Conservation (phyloP, 2,113 vertebrate genomes). For the Lampris megalopsis region DNA sequence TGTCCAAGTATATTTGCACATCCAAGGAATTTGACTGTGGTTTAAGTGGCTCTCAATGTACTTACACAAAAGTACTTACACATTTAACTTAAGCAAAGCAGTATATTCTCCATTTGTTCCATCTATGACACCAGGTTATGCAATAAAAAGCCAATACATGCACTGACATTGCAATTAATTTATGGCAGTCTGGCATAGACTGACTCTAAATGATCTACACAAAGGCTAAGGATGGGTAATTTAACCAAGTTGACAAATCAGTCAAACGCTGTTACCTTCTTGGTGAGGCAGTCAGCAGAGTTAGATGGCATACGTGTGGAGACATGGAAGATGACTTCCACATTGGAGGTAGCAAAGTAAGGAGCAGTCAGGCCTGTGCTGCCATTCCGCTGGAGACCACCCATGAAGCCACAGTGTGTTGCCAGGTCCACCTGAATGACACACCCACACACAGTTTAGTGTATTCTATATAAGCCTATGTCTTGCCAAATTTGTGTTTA, state of each 20-base stretch:
- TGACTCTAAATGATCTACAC: neutral
- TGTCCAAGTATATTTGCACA: too few relatives aligned
- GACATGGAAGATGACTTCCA: conserved; percentile 98
- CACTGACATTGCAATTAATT: neutral
- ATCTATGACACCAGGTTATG: neutral
- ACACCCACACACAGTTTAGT: conserved; percentile 1
- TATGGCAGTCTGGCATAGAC: neutral
- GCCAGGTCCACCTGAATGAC: conserved; percentile 90
- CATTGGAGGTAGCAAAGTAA: conserved; percentile 96
- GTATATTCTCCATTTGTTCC: neutral
- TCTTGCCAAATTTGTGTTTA: too few relatives aligned
- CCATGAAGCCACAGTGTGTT: conserved; percentile 97
- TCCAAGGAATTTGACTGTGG: too few relatives aligned
- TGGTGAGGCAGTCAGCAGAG: conserved; percentile 94
- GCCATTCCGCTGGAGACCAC: conserved; percentile 95
- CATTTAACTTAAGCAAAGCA: conserved; percentile 24
- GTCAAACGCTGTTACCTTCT: conserved; percentile 87
- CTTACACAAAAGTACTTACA: too few relatives aligned
- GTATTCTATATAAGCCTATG: neutral
- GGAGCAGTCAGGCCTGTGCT: conserved; percentile 95
- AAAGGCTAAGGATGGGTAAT: neutral
- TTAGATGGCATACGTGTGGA: conserved; percentile 98
- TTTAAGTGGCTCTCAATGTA: too few relatives aligned
- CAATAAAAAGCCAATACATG: neutral
- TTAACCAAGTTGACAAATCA: neutral